These are phyloP conservation scores for Prosapia bicincta DNA, from an alignment of 2,888 invertebrate genomes.

Conservation along the genomic window DNA sequence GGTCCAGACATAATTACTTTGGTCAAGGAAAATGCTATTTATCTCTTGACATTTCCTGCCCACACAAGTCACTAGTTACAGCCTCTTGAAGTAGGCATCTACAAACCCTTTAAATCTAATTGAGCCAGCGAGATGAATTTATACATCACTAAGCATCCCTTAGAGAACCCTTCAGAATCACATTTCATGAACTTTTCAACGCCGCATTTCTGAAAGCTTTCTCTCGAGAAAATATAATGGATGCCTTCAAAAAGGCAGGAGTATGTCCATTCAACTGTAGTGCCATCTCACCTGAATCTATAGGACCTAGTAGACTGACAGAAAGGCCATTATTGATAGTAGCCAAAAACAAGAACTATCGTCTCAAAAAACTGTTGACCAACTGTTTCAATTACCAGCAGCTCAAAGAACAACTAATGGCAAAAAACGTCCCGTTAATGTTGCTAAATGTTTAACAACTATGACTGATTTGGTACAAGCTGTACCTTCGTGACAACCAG, in stretches of 20 bases:
- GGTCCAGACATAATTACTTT: background rate
- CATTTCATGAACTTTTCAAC: background rate
- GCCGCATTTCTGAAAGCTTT: background rate
- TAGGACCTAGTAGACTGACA: background rate
- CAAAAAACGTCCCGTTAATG: no score
- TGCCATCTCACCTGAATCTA: background rate
- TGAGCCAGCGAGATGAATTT: background rate
- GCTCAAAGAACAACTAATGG: no score
- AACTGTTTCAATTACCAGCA: no score
- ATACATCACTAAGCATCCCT: background rate
- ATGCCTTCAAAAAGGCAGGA: background rate
- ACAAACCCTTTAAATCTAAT: background rate
- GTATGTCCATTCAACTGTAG: background rate
- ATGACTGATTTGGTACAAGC: no score
- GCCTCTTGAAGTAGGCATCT: background rate
- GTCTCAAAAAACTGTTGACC: no score
- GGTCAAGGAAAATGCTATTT: background rate
- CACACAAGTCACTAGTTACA: background rate
- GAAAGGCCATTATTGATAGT: no score
- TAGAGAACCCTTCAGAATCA: background rate
- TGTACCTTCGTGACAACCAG: no score
- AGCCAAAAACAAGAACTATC: no score
- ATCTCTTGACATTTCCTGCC: background rate
- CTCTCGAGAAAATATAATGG: background rate
- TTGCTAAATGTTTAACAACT: no score